Percentiles rank a stretch among this genome's conserved stretches.
These are phyloP conservation scores for Danaus melanippus DNA, from an alignment of 1,140 invertebrate species.

Conservation along the genomic window DNA sequence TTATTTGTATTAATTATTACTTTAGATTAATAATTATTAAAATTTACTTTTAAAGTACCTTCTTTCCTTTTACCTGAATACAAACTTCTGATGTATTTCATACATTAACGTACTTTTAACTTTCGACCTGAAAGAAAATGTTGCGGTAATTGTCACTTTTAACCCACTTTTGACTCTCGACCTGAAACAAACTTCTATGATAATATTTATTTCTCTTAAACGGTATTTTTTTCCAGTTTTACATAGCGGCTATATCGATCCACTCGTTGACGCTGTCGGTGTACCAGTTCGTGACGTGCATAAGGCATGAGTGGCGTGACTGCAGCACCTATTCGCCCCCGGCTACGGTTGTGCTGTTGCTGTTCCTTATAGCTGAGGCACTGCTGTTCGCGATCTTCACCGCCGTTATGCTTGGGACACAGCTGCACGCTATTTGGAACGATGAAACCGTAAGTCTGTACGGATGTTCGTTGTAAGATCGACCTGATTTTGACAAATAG, in stretches of 20 bases:
- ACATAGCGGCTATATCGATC: constrained; percentile 95
- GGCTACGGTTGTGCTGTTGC: constrained; percentile 93
- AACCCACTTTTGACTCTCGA: too few relatives aligned
- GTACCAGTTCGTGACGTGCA: constrained; percentile 95
- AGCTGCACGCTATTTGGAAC: constrained; percentile 98
- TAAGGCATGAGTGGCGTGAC: constrained; percentile 94
- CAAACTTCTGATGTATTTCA: too few relatives aligned
- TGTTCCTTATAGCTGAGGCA: constrained; percentile 97
- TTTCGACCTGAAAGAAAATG: too few relatives aligned
- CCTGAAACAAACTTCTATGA: not conserved
- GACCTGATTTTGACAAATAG: too few relatives aligned
- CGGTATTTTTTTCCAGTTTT: constrained; percentile 84
- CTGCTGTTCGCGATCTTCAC: constrained; percentile 99
- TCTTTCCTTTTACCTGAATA: too few relatives aligned
- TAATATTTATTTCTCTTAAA: constrained; percentile 12
- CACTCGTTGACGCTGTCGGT: constrained; percentile 94
- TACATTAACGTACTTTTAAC: too few relatives aligned
- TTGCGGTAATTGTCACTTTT: too few relatives aligned
- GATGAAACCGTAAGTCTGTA: constrained; percentile 93
- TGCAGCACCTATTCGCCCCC: constrained; percentile 95
- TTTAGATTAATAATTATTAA: too few relatives aligned
- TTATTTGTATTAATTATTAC: too few relatives aligned
- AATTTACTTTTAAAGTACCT: too few relatives aligned
- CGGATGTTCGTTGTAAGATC: too few relatives aligned
- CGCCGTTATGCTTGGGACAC: constrained; percentile 96